Evolutionary conservation across 2,888 invertebrate species (phyloP), one percentile per base, ranked within the genome.

Genomic region (Lamproptera curius): DNA sequence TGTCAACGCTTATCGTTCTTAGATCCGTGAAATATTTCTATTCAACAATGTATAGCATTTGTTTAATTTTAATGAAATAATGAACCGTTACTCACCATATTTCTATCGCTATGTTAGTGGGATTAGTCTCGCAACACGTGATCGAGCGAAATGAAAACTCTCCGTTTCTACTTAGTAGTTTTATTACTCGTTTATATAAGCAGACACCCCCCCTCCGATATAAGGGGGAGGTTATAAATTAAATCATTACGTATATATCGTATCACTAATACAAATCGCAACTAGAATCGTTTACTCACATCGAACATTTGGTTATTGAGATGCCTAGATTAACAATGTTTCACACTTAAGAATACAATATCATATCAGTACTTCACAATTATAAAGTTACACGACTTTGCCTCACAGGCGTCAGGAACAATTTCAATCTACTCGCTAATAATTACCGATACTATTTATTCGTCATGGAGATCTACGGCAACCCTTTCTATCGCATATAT

Each of bases 341-440:
- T 74, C 76, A 79, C 68, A 70, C 80, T 81, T 82, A 83, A 68
- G 72, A 72, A 64, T 67, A n/a, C n/a, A n/a, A n/a, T n/a, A n/a
- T n/a, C n/a, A n/a, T n/a, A 71, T 71, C 74, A 23, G 43, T 47
- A 47, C 72, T 70, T 70, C 28, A 74, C 77, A 65, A 70, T 69
- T 70, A 73, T 73, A 73, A 73, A 79, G 79, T 82, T 80, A 42
- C 81, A 84, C 74, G 76, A 77, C 73, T 68, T 74, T 84, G 87
- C 86, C 86, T 86, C 82, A 67, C 68, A 87, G 87, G 85, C 86
- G 70, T 80, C 85, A 87, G 87, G 87, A 87, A 87, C 87, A 86
- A 83, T 84, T 83, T 84, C 73, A 76, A 28, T 74, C 87, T 87
- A 87, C 86, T 71, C 81, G 73, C 86, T 87, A 87, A 77, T 64